These are phyloP conservation scores for Rhadinocentrus ornatus DNA, from an alignment of 2,797 vertebrate species.

Conservation along the genomic window DNA sequence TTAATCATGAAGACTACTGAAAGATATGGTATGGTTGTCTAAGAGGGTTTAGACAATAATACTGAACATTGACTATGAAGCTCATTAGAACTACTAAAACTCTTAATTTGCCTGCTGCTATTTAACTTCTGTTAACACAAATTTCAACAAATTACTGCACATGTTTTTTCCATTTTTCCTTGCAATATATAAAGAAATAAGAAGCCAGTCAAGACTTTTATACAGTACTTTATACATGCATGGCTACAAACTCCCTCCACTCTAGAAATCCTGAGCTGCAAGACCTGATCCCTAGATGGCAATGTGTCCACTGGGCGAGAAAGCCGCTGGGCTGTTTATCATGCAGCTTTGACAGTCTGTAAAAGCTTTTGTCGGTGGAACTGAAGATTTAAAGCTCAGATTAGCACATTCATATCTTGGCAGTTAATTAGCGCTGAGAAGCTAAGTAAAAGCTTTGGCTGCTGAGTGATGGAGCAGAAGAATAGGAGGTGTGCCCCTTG, in stretches of 20 bases:
- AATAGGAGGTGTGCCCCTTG: slow-evolving; percentile 47
- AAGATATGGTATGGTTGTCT: neutral
- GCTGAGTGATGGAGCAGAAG: slow-evolving; percentile 61
- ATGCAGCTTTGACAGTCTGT: slow-evolving; percentile 69
- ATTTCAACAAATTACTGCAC: neutral
- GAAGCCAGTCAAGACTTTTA: neutral
- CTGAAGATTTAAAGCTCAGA: slow-evolving; percentile 72
- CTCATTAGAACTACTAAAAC: neutral
- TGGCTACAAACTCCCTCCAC: neutral
- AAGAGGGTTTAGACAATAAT: neutral
- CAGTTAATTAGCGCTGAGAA: slow-evolving; percentile 76
- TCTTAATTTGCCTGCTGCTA: neutral
- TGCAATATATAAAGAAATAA: neutral
- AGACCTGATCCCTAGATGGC: slow-evolving; percentile 70
- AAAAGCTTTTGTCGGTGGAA: slow-evolving; percentile 75
- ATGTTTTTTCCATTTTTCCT: neutral
- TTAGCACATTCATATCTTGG: slow-evolving; percentile 75
- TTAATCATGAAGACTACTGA: neutral
- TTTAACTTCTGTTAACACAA: neutral
- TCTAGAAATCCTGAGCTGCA: slow-evolving; percentile 16
- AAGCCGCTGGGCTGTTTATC: slow-evolving; percentile 57
- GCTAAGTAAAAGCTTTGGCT: slow-evolving; percentile 68
- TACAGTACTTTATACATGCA: neutral
- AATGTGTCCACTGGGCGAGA: slow-evolving; percentile 56
- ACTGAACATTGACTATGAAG: neutral